Conservation (phyloP, 64 coral and sea anemone species). For the Stylophora pistillata region DNA sequence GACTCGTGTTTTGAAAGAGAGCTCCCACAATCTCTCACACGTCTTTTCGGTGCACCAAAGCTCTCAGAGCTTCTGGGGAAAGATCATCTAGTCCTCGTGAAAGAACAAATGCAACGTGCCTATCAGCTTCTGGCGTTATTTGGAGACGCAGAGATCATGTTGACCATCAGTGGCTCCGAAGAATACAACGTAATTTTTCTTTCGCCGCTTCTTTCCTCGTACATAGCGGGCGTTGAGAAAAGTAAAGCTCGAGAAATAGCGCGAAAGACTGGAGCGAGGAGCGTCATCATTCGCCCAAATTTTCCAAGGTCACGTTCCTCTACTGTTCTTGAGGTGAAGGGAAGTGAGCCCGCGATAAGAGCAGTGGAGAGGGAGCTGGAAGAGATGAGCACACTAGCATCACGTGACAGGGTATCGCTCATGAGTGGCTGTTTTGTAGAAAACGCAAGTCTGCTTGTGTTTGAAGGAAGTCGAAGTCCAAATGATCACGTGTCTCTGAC, state of each 20-base stretch:
- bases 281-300: slow-evolving; percentile 64
- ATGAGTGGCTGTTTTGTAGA: slow-evolving; percentile 89
- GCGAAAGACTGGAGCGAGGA: slow-evolving; percentile 79
- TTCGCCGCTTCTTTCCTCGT: slow-evolving; percentile 53
- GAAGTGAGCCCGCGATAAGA: slow-evolving; percentile 74
- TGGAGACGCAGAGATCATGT: slow-evolving; percentile 66
- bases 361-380: slow-evolving; percentile 74
- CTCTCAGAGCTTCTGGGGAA: slow-evolving; percentile 61
- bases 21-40: slow-evolving; percentile 57
- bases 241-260: slow-evolving; percentile 63
- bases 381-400: slow-evolving; percentile 59
- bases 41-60: slow-evolving; percentile 27
- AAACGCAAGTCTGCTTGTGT: slow-evolving; percentile 78
- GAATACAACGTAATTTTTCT: slow-evolving; percentile 63
- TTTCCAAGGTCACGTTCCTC: slow-evolving; percentile 34
- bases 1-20: slow-evolving; percentile 25
- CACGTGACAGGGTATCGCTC: slow-evolving; percentile 61
- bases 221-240: slow-evolving; percentile 69
- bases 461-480: slow-evolving; percentile 61
- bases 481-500: slow-evolving; percentile 43
- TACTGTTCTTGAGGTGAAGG: slow-evolving; percentile 76
- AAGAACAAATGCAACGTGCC: slow-evolving; percentile 89
- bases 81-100: slow-evolving; percentile 50
- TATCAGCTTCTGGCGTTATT: slow-evolving; percentile 84
- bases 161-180: slow-evolving; percentile 68